Conservation (phyloP, 2,888 invertebrate genomes). For the Agriopis leucophaearia region DNA sequence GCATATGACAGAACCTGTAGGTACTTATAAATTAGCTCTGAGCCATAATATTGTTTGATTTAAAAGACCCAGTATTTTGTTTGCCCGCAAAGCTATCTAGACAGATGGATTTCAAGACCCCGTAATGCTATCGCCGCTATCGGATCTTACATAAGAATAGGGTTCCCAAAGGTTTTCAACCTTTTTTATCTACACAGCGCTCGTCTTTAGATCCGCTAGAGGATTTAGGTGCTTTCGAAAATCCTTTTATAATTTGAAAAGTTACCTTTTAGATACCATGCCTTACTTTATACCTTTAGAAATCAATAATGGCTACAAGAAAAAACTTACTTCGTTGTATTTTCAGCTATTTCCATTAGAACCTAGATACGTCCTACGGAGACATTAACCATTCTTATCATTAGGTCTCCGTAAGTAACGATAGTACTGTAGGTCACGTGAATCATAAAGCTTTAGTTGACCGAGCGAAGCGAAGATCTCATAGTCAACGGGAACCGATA, state of each 20-base stretch:
- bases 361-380: no score
- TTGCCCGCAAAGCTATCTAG: slow-evolving; percentile 12
- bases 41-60: not conserved
- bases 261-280: slow-evolving; percentile 15
- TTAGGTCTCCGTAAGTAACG: no score
- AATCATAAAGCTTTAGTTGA: no score
- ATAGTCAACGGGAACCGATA: no score
- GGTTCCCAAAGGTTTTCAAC: slow-evolving; percentile 22
- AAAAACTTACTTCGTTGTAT: not conserved
- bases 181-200: slow-evolving; percentile 12
- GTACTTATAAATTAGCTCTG: no score
- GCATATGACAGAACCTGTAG: no score
- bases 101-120: slow-evolving; percentile 21
- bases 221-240: slow-evolving; percentile 21
- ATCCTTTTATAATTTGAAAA: slow-evolving; percentile 22
- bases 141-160: slow-evolving; percentile 20
- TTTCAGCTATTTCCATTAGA: no score
- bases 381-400: no score
- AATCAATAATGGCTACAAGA: not conserved
- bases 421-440: no score
- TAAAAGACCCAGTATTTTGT: slow-evolving; percentile 18
- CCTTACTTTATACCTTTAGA: not conserved
- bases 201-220: slow-evolving; percentile 7
- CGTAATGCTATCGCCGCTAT: slow-evolving; percentile 22
- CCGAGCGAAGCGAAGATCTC: no score